Evolutionary conservation across 1,140 invertebrate species (phyloP).

Genomic region (Drosophila bocqueti): DNA sequence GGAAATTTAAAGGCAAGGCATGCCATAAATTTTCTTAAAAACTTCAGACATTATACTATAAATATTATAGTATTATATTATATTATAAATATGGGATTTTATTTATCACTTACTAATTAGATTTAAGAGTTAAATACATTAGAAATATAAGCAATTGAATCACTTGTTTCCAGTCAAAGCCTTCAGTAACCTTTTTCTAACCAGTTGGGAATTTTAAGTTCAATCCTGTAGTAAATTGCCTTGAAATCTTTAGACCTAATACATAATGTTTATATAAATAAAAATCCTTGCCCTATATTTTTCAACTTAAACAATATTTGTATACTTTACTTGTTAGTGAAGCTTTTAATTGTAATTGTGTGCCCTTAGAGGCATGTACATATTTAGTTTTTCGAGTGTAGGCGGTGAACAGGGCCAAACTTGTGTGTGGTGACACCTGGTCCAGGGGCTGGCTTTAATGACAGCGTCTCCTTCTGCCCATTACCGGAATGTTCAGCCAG

Average conservation of each 20-base stretch:
- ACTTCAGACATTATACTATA: not conserved
- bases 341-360: not conserved
- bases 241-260: too few relatives aligned
- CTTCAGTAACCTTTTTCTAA: not conserved
- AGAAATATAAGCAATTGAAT: too few relatives aligned
- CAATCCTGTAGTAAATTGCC: too few relatives aligned
- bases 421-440: constrained; percentile 26
- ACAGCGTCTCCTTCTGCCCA: constrained; percentile 8
- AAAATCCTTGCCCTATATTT: too few relatives aligned
- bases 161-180: not conserved
- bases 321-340: not conserved
- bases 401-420: constrained; percentile 1
- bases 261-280: too few relatives aligned
- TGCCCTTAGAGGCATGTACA: not conserved
- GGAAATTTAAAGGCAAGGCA: not conserved
- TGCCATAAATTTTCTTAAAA: not conserved
- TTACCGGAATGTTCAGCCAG: constrained; percentile 11
- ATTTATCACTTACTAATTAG: not conserved
- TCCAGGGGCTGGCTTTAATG: constrained; percentile 17
- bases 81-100: not conserved
- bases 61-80: too few relatives aligned
- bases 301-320: not conserved
- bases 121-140: not conserved
- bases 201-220: too few relatives aligned
- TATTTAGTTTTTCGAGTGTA: not conserved